Base-by-base conservation (phyloP, 2,888 invertebrate genomes). In the Pogonocherus hispidulus region DNA sequence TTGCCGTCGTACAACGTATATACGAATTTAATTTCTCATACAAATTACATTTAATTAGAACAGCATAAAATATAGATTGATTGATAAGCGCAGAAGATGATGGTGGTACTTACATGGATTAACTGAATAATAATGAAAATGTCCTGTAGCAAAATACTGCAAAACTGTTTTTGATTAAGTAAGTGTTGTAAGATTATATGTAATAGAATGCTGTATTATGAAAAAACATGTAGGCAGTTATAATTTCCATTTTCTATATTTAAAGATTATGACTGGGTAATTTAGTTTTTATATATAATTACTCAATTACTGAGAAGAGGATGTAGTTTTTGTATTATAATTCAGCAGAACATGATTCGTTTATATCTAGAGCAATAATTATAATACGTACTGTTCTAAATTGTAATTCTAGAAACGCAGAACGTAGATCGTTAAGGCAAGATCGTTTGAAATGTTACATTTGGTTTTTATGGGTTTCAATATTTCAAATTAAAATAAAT, bases 251-350 rank as follows among this genome's bases (percentile, higher is more conserved):
- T 72, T 66, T 72, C 72, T 72, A 72, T 73, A 67, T 73, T 70
- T 70, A 73, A 73, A 44, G 70, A 69, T 69, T 73, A 70, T 73
- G 70, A 70, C 59, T 60, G 66, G 51, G 69, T 73, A 73, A 73
- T 73, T 73, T 68, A 67, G 59, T 70, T 56, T 64, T 72, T 70
- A 70, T 69, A 67, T 68, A 66, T 69, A 73, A 73, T 66, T 66
- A 70, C 66, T 69, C 63, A 73, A 73, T 73, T 73, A 70, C 70
- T 51, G 64, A 51, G 63, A 70, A 62, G 67, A 73, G 70, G 73
- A 73, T 70, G 73, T 70, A 68, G 70, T 72, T 67, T 70, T 72
- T 66, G 54, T 65, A 35, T 69, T 63, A 70, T 69, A 72, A 69
- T 70, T 63, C 67, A 59, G 44, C 67, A 66, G 49, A 64, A 65